Percentiles rank a stretch among this genome's conserved stretches.
Conservation (phyloP, 2,888 invertebrate genomes). For the Brachypterus glaber region DNA sequence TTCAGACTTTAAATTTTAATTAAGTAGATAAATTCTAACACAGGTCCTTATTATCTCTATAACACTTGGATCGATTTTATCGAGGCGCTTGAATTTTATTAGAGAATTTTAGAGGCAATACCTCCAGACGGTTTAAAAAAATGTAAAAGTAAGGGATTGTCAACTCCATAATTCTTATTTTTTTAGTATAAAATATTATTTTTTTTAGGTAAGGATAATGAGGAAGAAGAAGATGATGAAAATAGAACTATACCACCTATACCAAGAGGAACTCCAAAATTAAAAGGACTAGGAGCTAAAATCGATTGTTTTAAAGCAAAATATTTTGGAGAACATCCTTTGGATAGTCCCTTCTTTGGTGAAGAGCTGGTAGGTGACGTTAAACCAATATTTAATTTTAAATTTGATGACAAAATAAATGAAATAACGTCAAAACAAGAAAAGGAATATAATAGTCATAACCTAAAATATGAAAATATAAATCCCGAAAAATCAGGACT, state of each 20-base stretch:
- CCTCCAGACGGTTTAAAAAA: too few species aligned
- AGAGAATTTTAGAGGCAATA: too few species aligned
- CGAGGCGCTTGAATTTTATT: too few species aligned
- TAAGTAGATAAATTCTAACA: too few species aligned
- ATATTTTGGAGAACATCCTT: slow-evolving; percentile 64
- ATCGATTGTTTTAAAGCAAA: slow-evolving; percentile 65
- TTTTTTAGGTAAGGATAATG: slow-evolving; percentile 30
- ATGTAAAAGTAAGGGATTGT: too few species aligned
- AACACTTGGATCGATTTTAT: too few species aligned
- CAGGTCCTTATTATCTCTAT: too few species aligned
- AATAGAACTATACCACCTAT: slow-evolving; percentile 30
- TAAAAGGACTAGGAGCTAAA: slow-evolving; percentile 59
- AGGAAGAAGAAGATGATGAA: slow-evolving; percentile 23
- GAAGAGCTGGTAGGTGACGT: slow-evolving; percentile 47
- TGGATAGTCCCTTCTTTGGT: slow-evolving; percentile 64
- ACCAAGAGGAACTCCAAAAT: slow-evolving; percentile 42
- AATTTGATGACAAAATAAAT: too few species aligned
- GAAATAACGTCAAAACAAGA: too few species aligned
- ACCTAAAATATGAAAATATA: slow-evolving; percentile 4
- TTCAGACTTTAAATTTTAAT: too few species aligned
- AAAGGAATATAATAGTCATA: slow-evolving; percentile 1
- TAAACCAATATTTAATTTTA: slow-evolving; percentile 38
- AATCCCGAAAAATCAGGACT: background rate
- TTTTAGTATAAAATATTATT: too few species aligned
- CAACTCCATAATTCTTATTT: too few species aligned